phyloP scores from a whole-genome alignment of 2,797 vertebrate species.

The Cynodonichthys magdalenae region DNA sequence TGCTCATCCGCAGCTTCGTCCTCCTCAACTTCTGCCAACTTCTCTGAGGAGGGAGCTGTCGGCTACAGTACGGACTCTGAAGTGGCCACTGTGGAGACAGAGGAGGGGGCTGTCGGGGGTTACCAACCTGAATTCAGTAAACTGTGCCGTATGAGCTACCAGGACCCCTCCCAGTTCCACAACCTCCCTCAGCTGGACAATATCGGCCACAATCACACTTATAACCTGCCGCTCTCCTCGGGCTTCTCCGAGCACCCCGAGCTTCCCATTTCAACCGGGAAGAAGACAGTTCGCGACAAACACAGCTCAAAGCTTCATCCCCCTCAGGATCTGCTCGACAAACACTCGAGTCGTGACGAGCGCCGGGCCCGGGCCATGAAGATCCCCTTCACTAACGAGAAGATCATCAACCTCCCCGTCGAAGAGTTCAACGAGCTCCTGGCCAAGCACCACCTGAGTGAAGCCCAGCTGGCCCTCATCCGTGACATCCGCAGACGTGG shows the following conservation, averaged over 20 bases:
- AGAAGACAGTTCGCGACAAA: conserved; percentile 88
- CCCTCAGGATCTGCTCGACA: conserved; percentile 86
- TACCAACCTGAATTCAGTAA: conserved; percentile 96
- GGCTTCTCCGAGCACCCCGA: conserved; percentile 81
- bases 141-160: conserved; percentile 98
- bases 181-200: conserved; percentile 92
- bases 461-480: conserved; percentile 94
- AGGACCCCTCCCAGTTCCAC: conserved; percentile 91
- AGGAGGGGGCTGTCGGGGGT: conserved; percentile 92
- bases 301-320: conserved; percentile 78
- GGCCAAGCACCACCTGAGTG: conserved; percentile 95
- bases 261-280: conserved; percentile 69
- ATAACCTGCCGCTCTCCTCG: conserved; percentile 90
- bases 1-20: conserved; percentile 89
- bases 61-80: conserved; percentile 99
- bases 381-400: conserved; percentile 97
- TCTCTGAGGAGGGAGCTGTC: conserved; percentile 97
- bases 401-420: conserved; percentile 97
- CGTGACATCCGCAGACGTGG: conserved; percentile 95
- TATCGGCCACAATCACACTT: conserved; percentile 96
- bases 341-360: conserved; percentile 94
- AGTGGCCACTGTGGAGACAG: conserved; percentile 85
- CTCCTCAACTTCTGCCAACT: conserved; percentile 88
- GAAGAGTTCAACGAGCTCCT: conserved; percentile 99
- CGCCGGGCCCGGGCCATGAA: conserved; percentile 95